These are phyloP conservation scores for Cebidichthys violaceus DNA, from an alignment of 2,113 vertebrate genomes.

Conservation along the genomic window DNA sequence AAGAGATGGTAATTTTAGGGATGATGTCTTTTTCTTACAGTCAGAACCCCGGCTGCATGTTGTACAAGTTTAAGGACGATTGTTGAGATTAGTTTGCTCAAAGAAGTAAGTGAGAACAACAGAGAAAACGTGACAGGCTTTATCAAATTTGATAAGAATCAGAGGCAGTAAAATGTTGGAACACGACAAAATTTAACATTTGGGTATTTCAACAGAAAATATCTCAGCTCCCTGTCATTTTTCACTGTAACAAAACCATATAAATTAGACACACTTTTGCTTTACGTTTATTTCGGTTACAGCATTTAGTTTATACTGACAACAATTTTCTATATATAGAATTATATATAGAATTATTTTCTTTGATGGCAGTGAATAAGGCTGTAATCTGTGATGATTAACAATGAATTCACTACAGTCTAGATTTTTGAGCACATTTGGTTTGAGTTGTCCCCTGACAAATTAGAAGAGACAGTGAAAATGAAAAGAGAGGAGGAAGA, in stretches of 20 bases:
- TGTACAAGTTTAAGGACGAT: background rate
- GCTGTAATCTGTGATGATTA: constrained; percentile 35
- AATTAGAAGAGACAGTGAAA: constrained; percentile 54
- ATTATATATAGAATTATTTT: background rate
- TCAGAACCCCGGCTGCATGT: background rate
- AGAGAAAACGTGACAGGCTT: background rate
- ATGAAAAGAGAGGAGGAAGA: constrained; percentile 12
- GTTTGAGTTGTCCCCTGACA: constrained; percentile 34
- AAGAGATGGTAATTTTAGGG: background rate
- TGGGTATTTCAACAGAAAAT: constrained; percentile 15
- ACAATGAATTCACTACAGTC: constrained; percentile 25
- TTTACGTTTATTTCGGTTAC: background rate
- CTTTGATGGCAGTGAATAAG: constrained; percentile 21
- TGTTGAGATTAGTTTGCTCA: background rate
- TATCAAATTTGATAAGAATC: background rate
- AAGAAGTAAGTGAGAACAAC: background rate
- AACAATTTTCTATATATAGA: constrained; percentile 13
- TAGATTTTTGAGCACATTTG: constrained; percentile 40
- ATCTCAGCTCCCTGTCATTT: constrained; percentile 37
- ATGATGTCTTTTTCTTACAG: background rate
- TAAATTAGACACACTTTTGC: background rate
- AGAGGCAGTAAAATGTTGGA: constrained; percentile 1
- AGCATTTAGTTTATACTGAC: background rate
- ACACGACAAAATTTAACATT: constrained; percentile 18
- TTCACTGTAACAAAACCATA: constrained; percentile 9